Evolutionary conservation across 2,888 invertebrate species (phyloP), one percentile per base, ranked within the genome.

Genomic region (Lissonota sp.): DNA sequence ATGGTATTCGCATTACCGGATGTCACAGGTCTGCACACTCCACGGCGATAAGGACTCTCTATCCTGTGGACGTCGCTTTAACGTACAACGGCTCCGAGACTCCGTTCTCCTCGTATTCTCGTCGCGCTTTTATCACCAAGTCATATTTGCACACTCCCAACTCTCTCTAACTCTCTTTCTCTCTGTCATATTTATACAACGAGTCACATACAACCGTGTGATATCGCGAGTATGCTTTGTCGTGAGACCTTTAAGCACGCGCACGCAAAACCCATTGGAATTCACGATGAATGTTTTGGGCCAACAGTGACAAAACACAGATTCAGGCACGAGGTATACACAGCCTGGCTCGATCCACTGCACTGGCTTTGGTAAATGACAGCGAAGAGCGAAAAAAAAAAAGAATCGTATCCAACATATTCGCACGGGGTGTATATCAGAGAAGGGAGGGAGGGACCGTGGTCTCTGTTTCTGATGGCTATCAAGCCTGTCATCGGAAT

Each of bases 1-100:
- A 83, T 75, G 66, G 80, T 71, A 78, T 80, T 80, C 75, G 62
- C 67, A 77, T 74, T 83, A 77, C 71, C 74, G 72, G 70, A 83
- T 74, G 80, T 72, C 12, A 49, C 79, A 74, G 78, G 73, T 80
- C 80, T 55, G 69, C 78, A n/a, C n/a, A n/a, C n/a, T n/a, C n/a
- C 71, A n/a, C 16, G 16, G 58, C 70, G 80, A 80, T 83, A 83
- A 83, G 80, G 73, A 75, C 53, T 74, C 69, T 63, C 49, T 39
- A 26, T 26, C 26, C 69, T 67, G 49, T 63, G 80, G 69, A 83
- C 67, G 69, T 83, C 74, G 64, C 69, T 69, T 80, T 57, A 26
- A 60, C 67, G 67, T 60, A 40, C 60, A 77, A 51, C n/a, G 72
- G 76, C 44, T 62, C 55, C 63, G 40, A 37, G 16, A 40, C 39